Conservation (phyloP, 2,888 invertebrate species). For the Spodoptera picta region DNA sequence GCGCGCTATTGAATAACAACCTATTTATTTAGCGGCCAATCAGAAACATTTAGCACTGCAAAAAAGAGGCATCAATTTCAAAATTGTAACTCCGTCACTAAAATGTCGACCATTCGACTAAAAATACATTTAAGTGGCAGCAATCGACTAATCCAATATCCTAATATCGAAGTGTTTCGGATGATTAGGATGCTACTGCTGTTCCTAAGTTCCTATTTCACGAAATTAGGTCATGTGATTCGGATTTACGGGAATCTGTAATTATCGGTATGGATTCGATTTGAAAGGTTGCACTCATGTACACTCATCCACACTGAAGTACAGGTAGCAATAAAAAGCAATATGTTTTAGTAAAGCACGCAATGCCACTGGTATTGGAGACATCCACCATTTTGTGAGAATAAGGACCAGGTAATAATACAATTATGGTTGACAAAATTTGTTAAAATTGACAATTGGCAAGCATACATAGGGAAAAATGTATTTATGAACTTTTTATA, state of each 20-base stretch:
- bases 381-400: slow-evolving; percentile 19
- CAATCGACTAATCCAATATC: background rate
- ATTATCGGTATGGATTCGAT: too few relatives aligned
- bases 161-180: slow-evolving; percentile 8
- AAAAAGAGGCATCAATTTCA: slow-evolving; percentile 9
- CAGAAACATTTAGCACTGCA: slow-evolving; percentile 14
- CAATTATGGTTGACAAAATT: too few relatives aligned
- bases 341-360: slow-evolving; percentile 52
- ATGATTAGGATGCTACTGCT: slow-evolving; percentile 13
- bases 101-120: slow-evolving; percentile 1
- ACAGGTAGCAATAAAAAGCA: slow-evolving; percentile 46
- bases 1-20: slow-evolving; percentile 11
- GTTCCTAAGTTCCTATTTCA: slow-evolving; percentile 14
- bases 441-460: too few relatives aligned
- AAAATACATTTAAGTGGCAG: slow-evolving; percentile 11
- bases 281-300: slow-evolving; percentile 46
- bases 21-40: slow-evolving; percentile 5
- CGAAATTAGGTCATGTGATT: slow-evolving; percentile 6
- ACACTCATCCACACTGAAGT: slow-evolving; percentile 67
- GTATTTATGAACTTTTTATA: too few relatives aligned
- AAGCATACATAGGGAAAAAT: too few relatives aligned
- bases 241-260: too few relatives aligned
- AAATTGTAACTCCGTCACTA: background rate
- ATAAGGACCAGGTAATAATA: background rate
- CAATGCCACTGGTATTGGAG: slow-evolving; percentile 11